Base-by-base conservation (phyloP, 2,113 vertebrate species). In the Nestor notabilis region DNA sequence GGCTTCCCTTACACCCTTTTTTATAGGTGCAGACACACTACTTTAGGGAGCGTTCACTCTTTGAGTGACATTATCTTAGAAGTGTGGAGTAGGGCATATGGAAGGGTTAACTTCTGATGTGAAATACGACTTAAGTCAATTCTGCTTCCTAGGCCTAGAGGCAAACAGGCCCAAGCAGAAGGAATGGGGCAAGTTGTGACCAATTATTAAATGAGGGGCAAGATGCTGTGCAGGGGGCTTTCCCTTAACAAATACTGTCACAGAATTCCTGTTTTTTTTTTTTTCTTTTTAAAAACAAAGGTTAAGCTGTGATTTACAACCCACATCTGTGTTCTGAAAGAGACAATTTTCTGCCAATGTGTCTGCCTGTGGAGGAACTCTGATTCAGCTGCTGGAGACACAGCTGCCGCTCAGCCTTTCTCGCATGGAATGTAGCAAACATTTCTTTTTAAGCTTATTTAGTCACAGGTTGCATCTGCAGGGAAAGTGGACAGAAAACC, bases 81-180 rank as follows among this genome's bases (percentile, higher is more conserved):
- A 6, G 5, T 27, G 18, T 66, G 29, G 25, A 61, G 44, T 64
- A 66, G 18, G 17, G 11, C 16, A 28, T 5, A 20, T 0, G 1
- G 33, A 83, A 93, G 37, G 60, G 69, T 64, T 82, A n/a, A 94
- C 58, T 88, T 70, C 44, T 70, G 14, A 8, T 43, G 7, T 78
- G 31, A 52, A 90, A 31, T 2, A 52, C 8, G 28, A 61, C 35
- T 74, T 79, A 28, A 71, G 64, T 24, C 35, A 61, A 49, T 61
- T 70, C 19, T 83, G 69, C 31, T 87, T 84, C n/a, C 35, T 25
- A 66, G 50, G 20, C 46, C 20, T 47, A 28, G 28, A 61, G 28
- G 58, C 13, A 86, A 92, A 52, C 13, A 55, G 44, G 43, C 24
- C 20, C 12, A 65, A 56, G 53, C 14, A 64, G 44, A 31, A 87